Conservation (phyloP, 2,888 invertebrate genomes). For the Dendrolimus pini region DNA sequence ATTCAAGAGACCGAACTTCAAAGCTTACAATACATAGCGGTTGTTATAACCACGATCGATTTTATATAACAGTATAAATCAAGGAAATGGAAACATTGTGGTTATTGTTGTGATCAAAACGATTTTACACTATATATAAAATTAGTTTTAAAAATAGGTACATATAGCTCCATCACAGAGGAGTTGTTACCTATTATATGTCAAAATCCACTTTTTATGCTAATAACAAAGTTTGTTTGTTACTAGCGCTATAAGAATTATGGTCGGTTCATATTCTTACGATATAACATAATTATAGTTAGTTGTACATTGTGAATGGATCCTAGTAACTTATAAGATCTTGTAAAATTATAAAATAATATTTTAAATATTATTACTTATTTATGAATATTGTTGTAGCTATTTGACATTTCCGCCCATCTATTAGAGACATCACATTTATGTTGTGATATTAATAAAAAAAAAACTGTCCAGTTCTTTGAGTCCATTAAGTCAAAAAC, state of each 20-base stretch:
- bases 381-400: constrained; percentile 35
- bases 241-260: constrained; percentile 28
- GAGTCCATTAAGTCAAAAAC: constrained; percentile 27
- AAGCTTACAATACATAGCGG: too few species aligned
- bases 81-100: too few species aligned
- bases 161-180: constrained; percentile 7
- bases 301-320: constrained; percentile 62
- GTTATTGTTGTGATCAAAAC: too few species aligned
- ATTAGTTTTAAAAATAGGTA: constrained; percentile 7
- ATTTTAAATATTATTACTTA: constrained; percentile 30
- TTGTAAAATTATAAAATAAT: constrained; percentile 37
- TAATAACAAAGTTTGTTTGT: constrained; percentile 16
- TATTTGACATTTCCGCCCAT: constrained; percentile 30
- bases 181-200: constrained; percentile 15
- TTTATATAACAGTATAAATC: too few species aligned
- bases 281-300: constrained; percentile 22
- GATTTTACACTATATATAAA: background rate
- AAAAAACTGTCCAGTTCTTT: constrained; percentile 27
- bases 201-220: constrained; percentile 10
- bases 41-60: too few species aligned
- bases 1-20: too few species aligned
- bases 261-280: constrained; percentile 28
- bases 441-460: constrained; percentile 23
- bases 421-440: constrained; percentile 38
- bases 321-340: constrained; percentile 63